A percentile compares a stretch with the other conserved stretches of the same genome.
Conservation (phyloP, 2,888 invertebrate genomes). For the Diaprepes abbreviatus region DNA sequence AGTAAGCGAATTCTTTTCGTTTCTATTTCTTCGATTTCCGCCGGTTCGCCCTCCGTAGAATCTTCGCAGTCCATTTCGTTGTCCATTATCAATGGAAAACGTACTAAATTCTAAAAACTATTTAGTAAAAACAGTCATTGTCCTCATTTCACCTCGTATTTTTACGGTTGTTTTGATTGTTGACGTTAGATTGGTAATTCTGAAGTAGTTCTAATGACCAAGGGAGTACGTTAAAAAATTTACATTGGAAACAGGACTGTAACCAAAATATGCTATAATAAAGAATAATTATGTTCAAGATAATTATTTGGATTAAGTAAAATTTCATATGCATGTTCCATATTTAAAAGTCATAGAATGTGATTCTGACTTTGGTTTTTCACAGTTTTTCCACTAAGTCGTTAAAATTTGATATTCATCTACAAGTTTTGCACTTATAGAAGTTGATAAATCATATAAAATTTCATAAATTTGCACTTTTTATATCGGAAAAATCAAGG, state of each 20-base stretch:
- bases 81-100: slow-evolving; percentile 36
- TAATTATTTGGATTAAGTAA: no score
- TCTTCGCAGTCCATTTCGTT: slow-evolving; percentile 44
- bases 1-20: slow-evolving; percentile 60
- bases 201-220: slow-evolving; percentile 14
- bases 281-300: no score
- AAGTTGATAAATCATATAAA: no score
- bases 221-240: not conserved
- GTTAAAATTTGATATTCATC: no score
- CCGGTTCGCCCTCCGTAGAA: slow-evolving; percentile 22
- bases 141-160: slow-evolving; percentile 35
- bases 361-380: no score
- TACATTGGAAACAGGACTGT: not conserved
- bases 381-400: no score
- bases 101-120: slow-evolving; percentile 16
- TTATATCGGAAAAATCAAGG: no score
- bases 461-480: no score
- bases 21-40: slow-evolving; percentile 19
- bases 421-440: no score
- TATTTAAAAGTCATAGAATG: no score
- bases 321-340: no score
- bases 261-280: not conserved
- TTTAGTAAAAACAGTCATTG: slow-evolving; percentile 26
- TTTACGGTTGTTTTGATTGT: slow-evolving; percentile 38
- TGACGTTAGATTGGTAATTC: slow-evolving; percentile 14